Evolutionary conservation across 2,113 vertebrate species (phyloP), one percentile per base, ranked within the genome.

Genomic region (Ptychochromis oligacanthus): DNA sequence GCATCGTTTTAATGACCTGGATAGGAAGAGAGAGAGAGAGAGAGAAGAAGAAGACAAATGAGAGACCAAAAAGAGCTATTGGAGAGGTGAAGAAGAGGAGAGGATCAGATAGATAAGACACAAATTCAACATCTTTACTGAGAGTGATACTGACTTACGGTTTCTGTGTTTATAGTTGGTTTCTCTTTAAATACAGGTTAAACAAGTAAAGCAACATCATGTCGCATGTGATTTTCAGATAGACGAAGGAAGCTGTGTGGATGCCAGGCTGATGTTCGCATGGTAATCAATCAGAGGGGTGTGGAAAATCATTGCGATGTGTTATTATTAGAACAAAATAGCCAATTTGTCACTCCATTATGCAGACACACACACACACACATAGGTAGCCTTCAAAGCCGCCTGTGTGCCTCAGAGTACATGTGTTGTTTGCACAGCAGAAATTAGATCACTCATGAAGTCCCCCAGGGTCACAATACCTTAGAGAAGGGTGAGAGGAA

Each of bases 401-500:
- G 77, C 60, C 22, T 74, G 57, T 83, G 78, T 80, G 58, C 77
- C 74, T 77, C 58, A 38, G 52, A 78, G 80, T 81, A 60, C 77
- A 80, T 52, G 36, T 54, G 76, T 20, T 92, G 88, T 93, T 92
- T 87, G 86, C 90, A 82, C 79, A 72, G 84, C 89, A 92, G 93
- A 87, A 93, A 93, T 93, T 77, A 93, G 89, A 93, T 93, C 85
- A 93, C 87, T 93, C 84, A 67, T 62, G 77, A 92, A 87, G 84
- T 58, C 89, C 82, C 82, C 75, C 3, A 36, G 76, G 91, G 92
- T 94, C 86, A 90, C 81, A 59, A 81, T 91, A 88, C 79, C 82
- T 86, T 58, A 76, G 77, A 80, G 87, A 76, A 82, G 76, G 56
- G 40, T 14, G 79, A 75, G 75, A 83, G 60, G 54, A 54, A 43